phyloP scores from a whole-genome alignment of 2,888 invertebrate genomes.

The Lepas anatifera region DNA sequence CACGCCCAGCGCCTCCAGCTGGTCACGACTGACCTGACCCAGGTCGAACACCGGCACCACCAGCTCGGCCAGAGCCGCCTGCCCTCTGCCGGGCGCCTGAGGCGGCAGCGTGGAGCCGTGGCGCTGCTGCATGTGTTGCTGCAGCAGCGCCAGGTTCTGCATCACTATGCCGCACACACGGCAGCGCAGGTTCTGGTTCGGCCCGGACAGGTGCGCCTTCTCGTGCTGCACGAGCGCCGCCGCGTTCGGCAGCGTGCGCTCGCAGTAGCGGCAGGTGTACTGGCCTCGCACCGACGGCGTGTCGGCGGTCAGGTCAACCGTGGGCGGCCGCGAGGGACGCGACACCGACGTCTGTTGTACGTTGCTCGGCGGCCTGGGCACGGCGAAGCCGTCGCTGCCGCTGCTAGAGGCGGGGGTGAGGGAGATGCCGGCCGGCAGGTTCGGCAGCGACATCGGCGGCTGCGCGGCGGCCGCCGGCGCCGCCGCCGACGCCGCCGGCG shows the following conservation, averaged over 20 bases:
- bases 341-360: conserved; percentile 22
- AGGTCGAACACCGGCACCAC: conserved; percentile 25
- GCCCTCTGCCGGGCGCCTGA: conserved; percentile 31
- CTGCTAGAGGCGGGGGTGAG: conserved; percentile 20
- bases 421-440: conserved; percentile 24
- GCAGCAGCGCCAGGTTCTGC: conserved; percentile 37
- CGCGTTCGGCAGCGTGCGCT: conserved; percentile 22
- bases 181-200: conserved; percentile 25
- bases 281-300: conserved; percentile 19
- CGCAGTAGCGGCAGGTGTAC: conserved; percentile 23
- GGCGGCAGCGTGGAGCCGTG: conserved; percentile 40
- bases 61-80: conserved; percentile 20
- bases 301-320: conserved; percentile 34
- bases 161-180: conserved; percentile 41
- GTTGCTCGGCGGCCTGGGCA: conserved; percentile 29
- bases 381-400: conserved; percentile 25
- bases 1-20: conserved; percentile 25
- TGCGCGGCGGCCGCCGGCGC: conserved; percentile 20
- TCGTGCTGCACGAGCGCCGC: conserved; percentile 22
- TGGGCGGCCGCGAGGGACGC: conserved; percentile 39
- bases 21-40: conserved; percentile 23
- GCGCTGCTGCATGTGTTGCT: conserved; percentile 38
- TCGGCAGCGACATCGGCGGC: conserved; percentile 22
- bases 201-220: conserved; percentile 23
- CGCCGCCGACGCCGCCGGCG: conserved; percentile 39